Evolutionary conservation across 2,888 invertebrate genomes (phyloP).

Genomic region (Melanostoma mellinum): DNA sequence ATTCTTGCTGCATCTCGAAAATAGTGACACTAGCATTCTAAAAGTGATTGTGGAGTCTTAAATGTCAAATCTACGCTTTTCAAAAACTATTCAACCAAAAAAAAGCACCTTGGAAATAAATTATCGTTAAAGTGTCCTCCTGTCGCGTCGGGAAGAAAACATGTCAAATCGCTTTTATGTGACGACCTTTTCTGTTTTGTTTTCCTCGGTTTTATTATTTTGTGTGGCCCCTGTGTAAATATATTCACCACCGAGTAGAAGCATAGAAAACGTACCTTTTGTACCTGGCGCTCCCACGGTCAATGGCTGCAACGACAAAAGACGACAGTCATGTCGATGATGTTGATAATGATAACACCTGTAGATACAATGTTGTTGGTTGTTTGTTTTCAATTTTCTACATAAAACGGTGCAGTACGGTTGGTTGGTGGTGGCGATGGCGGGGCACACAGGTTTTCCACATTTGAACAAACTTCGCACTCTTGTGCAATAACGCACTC

Average conservation of each 20-base stretch:
- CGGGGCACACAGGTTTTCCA: slow-evolving; percentile 6
- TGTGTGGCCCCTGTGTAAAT: slow-evolving; percentile 54
- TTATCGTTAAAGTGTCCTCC: too few relatives aligned
- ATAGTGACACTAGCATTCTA: too few relatives aligned
- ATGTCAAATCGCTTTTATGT: slow-evolving; percentile 49
- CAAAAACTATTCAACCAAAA: too few relatives aligned
- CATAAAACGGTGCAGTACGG: slow-evolving; percentile 37
- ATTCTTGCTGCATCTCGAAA: too few relatives aligned
- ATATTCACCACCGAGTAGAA: slow-evolving; percentile 25
- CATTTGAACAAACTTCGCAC: slow-evolving; percentile 43
- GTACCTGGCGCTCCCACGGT: slow-evolving; percentile 69
- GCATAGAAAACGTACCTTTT: slow-evolving; percentile 19
- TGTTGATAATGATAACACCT: slow-evolving; percentile 66
- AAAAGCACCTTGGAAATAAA: too few relatives aligned
- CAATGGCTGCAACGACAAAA: slow-evolving; percentile 35
- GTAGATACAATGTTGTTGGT: slow-evolving; percentile 51
- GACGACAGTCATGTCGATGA: slow-evolving; percentile 8
- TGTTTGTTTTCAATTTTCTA: slow-evolving; percentile 65
- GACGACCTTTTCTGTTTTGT: slow-evolving; percentile 44
- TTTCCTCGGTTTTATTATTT: slow-evolving; percentile 25
- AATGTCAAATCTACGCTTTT: too few relatives aligned
- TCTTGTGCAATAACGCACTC: slow-evolving; percentile 39
- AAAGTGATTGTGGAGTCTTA: too few relatives aligned
- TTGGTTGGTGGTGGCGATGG: neutral
- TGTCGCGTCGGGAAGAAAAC: neutral